A percentile compares a stretch with the other conserved stretches of the same genome.
phyloP scores from a whole-genome alignment of 2,888 invertebrate species.

The Polydrusus pterygomalis region DNA sequence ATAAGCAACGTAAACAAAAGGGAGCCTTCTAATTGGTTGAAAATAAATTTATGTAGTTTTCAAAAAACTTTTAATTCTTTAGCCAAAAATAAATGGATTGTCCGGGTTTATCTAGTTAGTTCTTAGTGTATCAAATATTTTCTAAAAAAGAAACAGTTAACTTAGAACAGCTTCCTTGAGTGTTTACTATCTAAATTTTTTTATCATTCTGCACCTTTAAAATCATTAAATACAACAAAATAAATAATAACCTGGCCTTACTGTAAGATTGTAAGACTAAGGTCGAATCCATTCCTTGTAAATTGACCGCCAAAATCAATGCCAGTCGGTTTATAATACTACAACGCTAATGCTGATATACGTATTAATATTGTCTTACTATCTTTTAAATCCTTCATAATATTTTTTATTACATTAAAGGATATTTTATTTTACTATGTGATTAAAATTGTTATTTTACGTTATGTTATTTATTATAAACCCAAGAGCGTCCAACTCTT shows the following conservation, averaged over 20 bases:
- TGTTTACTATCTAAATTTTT: constrained; percentile 5
- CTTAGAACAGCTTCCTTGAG: constrained; percentile 8
- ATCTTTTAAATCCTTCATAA: constrained; percentile 23
- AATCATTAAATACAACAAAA: constrained; percentile 26
- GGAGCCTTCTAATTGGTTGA: too few species aligned
- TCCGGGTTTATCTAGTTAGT: too few species aligned
- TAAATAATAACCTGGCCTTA: constrained; percentile 48
- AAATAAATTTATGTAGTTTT: too few species aligned
- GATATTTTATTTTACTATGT: too few species aligned
- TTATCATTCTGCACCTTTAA: constrained; percentile 16
- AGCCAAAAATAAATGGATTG: too few species aligned
- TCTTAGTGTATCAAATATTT: not conserved
- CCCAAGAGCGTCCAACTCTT: too few species aligned
- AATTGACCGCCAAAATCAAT: constrained; percentile 54
- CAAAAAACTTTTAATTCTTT: too few species aligned
- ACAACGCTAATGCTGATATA: constrained; percentile 34
- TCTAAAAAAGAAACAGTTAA: not conserved
- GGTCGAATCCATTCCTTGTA: constrained; percentile 51
- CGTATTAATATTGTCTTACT: constrained; percentile 32
- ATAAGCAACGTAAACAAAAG: too few species aligned
- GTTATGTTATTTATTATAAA: too few species aligned
- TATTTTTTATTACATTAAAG: not conserved
- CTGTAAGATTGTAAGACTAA: constrained; percentile 48
- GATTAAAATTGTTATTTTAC: too few species aligned
- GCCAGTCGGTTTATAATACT: constrained; percentile 45